A percentile compares a stretch with the other conserved stretches of the same genome.
Evolutionary conservation across 2,797 vertebrate species (phyloP).

Genomic region (Denticeps clupeoides): DNA sequence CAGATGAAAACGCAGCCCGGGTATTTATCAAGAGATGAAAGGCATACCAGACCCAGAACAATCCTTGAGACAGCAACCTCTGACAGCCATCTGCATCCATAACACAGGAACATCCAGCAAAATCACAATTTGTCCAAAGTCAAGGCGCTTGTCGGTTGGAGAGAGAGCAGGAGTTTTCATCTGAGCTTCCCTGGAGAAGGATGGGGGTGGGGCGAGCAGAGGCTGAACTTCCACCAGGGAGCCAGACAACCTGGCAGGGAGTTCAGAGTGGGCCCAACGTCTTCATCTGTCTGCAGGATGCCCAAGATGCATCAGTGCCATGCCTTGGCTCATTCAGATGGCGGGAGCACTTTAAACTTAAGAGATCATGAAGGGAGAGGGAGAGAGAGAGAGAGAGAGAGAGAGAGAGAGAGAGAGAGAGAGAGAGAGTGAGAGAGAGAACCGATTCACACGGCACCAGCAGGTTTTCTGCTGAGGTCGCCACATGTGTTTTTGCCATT

Average conservation of each 20-base stretch:
- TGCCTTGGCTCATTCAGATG: constrained; percentile 38
- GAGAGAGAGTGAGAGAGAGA: not conserved
- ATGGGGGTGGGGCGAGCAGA: constrained; percentile 8
- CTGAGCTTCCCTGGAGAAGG: constrained; percentile 6
- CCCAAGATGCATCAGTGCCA: constrained; percentile 44
- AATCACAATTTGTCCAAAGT: constrained; percentile 27
- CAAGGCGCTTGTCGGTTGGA: constrained; percentile 19
- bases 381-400: constrained; percentile 13
- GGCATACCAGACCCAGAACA: constrained; percentile 34
- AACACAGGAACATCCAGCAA: constrained; percentile 37
- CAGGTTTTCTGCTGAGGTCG: constrained; percentile 3
- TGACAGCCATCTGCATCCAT: constrained; percentile 45
- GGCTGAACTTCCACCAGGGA: constrained; percentile 24
- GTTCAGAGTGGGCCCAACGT: constrained; percentile 43
- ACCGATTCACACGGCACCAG: constrained; percentile 15
- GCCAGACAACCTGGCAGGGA: constrained; percentile 37
- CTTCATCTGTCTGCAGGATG: constrained; percentile 43
- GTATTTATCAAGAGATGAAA: constrained; percentile 59
- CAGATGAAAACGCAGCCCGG: constrained; percentile 51
- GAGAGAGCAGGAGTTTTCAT: too few species aligned
- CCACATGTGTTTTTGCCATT: constrained; percentile 62
- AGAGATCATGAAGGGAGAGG: constrained; percentile 29
- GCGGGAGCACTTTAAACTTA: constrained; percentile 41
- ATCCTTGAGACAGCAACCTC: constrained; percentile 39
- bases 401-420: constrained; percentile 3